Percentiles rank a stretch among this genome's conserved stretches.
Conservation (phyloP, 2,797 vertebrate genomes). For the Heteromormyrus szaboi region DNA sequence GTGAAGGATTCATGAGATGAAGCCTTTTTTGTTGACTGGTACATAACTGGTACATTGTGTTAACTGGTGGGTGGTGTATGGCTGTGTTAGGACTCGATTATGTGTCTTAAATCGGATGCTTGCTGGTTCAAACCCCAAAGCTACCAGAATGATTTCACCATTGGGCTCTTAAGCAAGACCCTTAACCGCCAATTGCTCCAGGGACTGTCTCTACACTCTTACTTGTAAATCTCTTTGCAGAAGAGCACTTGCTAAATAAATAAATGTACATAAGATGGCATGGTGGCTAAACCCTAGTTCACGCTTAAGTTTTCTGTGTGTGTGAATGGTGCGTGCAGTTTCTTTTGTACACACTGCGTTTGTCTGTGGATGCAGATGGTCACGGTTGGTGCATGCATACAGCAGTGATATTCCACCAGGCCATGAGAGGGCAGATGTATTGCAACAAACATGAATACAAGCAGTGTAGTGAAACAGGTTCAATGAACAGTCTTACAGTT, state of each 20-base stretch:
- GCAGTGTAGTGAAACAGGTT: background rate
- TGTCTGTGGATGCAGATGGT: background rate
- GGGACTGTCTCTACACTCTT: background rate
- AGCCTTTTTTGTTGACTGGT: background rate
- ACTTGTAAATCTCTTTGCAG: background rate
- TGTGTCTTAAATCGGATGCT: background rate
- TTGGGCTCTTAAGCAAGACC: background rate
- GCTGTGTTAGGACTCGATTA: background rate
- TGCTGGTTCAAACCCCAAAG: background rate
- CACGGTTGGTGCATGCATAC: background rate
- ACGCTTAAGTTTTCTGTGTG: background rate
- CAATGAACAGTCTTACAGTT: background rate
- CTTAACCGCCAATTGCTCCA: background rate
- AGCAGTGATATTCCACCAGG: background rate
- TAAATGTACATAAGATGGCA: background rate
- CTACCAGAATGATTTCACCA: background rate
- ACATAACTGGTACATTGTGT: background rate
- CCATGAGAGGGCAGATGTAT: background rate
- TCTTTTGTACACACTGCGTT: background rate
- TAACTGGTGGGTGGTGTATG: background rate
- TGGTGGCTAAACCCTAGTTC: background rate
- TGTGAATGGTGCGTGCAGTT: background rate
- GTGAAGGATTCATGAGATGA: slow-evolving; percentile 1
- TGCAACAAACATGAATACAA: background rate
- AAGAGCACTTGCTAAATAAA: background rate